These are phyloP conservation scores for Lophotriccus pileatus DNA, from an alignment of 2,797 vertebrate genomes.

Conservation along the genomic window DNA sequence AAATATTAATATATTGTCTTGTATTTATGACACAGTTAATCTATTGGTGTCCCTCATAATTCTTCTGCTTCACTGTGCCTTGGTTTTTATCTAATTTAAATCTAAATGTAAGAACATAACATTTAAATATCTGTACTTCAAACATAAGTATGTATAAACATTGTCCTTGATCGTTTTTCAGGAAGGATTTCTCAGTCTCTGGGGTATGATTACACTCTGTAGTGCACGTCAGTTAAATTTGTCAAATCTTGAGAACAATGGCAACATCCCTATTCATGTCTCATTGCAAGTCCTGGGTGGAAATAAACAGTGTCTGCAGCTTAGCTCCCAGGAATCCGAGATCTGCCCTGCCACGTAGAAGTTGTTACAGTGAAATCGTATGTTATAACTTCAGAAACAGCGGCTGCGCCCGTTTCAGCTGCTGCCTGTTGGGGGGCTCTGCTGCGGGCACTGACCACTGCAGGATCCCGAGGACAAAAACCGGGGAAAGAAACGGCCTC, in stretches of 20 bases:
- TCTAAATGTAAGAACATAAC: not conserved
- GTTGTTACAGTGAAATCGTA: fast-evolving
- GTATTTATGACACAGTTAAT: not conserved
- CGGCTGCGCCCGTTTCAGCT: fast-evolving
- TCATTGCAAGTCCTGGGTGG: not conserved
- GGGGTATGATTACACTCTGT: not conserved
- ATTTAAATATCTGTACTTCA: not conserved
- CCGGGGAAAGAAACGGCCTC: not conserved
- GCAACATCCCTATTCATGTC: not conserved
- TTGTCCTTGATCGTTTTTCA: not conserved
- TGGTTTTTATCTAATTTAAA: not conserved
- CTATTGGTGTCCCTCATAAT: not conserved
- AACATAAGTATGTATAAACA: not conserved
- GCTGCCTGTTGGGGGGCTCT: not conserved
- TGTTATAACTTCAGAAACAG: not conserved
- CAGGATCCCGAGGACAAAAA: not conserved
- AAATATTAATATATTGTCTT: not conserved
- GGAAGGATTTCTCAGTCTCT: conserved; percentile 9
- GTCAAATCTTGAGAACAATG: not conserved
- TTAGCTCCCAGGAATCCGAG: not conserved
- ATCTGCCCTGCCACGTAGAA: not conserved
- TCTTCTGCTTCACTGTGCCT: not conserved
- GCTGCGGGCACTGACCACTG: not conserved
- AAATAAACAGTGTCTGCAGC: not conserved
- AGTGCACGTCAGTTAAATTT: not conserved